Evolutionary conservation across 2,113 vertebrate genomes (phyloP), one percentile per base, ranked within the genome.

Genomic region (Phalacrocorax carbo): DNA sequence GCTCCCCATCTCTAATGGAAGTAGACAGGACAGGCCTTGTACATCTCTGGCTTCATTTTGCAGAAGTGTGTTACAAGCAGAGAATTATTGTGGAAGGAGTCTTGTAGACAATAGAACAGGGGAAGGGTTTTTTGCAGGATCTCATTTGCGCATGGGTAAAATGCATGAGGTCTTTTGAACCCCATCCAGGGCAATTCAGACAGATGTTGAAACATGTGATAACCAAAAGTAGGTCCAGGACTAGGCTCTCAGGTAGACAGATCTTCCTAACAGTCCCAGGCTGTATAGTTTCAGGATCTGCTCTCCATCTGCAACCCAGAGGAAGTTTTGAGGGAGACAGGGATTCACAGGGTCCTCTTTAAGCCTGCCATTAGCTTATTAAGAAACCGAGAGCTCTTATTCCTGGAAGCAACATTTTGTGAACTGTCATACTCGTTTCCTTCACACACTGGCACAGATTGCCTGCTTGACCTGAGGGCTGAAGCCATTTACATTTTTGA

Each of bases 401-500:
- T 96, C 91, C 97, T 95, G 95, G 93, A 88, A 97, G 96, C 94
- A 94, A 94, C 48, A 1, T 91, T 96, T 97, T 96, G 95, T 95
- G 94, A 97, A 91, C 94, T 97, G 95, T 93, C 95, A 97, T 71
- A 83, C 71, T 92, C 60, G 6, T 95, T 97, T 97, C 93, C 97
- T 91, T 96, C 87, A 96, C 94, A 83, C 89, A 9, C 86, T 85
- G 84, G 89, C 95, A 96, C 94, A 96, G 95, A 96, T 95, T 97
- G 95, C 84, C 85, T 96, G 85, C 96, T 87, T 96, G 94, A 97
- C 94, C 95, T 5, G 42, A 82, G 97, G 95, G 93, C 94, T 96
- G 94, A 82, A 94, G 87, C 86, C 93, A 93, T 97, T 97, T 97
- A 93, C 93, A 94, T 95, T 96, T 97, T 90, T 96, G 94, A 95